Percentiles rank a stretch among this genome's conserved stretches.
phyloP scores from a whole-genome alignment of 2,113 vertebrate genomes.

The Marmota monax region DNA sequence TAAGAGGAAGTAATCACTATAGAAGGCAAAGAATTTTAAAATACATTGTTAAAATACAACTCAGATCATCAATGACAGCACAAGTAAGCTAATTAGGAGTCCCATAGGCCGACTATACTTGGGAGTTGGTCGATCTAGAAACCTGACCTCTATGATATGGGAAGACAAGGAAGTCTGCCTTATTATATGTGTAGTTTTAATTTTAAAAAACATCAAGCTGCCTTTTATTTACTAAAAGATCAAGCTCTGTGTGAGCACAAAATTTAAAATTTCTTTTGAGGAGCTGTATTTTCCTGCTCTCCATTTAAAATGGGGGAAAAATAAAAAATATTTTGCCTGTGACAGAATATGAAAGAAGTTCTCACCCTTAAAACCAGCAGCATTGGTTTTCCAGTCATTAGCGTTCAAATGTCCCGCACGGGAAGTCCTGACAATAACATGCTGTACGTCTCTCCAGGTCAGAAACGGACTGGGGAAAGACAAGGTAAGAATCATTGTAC shows the following conservation, averaged over 20 bases:
- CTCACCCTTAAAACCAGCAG: constrained; percentile 98
- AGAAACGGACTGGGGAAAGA: constrained; percentile 92
- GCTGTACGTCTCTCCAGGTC: constrained; percentile 98
- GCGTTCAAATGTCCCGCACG: constrained; percentile 97
- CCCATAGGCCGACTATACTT: neutral
- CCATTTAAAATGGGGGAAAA: constrained; percentile 79
- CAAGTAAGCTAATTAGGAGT: constrained; percentile 27
- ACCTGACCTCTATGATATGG: constrained; percentile 53
- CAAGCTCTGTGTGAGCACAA: constrained; percentile 66
- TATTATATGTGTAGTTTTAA: neutral
- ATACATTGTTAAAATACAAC: constrained; percentile 65
- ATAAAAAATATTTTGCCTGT: constrained; percentile 77
- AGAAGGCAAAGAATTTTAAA: constrained; percentile 46
- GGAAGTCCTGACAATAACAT: constrained; percentile 99
- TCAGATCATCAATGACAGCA: constrained; percentile 60
- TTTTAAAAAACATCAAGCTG: constrained; percentile 50
- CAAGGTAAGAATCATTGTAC: constrained; percentile 84
- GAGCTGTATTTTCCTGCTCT: constrained; percentile 67
- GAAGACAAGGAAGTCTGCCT: constrained; percentile 61
- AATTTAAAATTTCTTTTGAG: constrained; percentile 67
- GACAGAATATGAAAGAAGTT: constrained; percentile 85
- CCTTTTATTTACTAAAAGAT: constrained; percentile 45
- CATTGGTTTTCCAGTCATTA: constrained; percentile 99
- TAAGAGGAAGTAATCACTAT: neutral
- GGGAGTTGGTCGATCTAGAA: constrained; percentile 39